phyloP scores from a whole-genome alignment of 2,113 vertebrate species.

The Nyctibius bracteatus region DNA sequence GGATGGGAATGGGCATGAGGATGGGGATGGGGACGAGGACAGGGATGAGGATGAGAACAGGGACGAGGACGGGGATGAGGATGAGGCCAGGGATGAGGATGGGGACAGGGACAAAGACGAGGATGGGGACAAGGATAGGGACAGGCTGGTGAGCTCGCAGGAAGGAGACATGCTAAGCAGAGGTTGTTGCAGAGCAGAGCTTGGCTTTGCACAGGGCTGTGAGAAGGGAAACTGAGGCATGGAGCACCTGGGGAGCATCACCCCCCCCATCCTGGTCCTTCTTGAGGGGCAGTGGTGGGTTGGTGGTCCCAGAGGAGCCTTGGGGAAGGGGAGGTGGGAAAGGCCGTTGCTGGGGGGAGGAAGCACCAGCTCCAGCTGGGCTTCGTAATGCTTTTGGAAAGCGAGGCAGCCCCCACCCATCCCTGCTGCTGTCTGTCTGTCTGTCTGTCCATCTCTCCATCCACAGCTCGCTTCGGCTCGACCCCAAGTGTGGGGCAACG shows the following conservation, averaged over 20 bases:
- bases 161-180: too few species aligned
- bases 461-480: neutral
- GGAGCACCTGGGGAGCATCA: accelerated
- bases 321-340: neutral
- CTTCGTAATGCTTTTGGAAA: neutral
- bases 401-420: accelerated
- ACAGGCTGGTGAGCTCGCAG: neutral
- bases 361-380: neutral
- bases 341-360: neutral
- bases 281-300: neutral
- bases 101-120: neutral
- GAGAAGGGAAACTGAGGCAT: neutral
- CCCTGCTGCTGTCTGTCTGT: neutral
- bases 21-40: accelerated
- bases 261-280: neutral
- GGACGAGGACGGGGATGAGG: neutral
- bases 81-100: neutral
- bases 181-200: neutral
- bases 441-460: neutral
- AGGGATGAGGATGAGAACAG: accelerated
- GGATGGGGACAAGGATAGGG: neutral
- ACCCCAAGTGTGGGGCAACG: neutral
- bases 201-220: neutral
- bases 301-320: neutral
- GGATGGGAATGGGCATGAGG: too few species aligned